Percentiles rank a stretch among this genome's conserved stretches.
Evolutionary conservation across 2,888 invertebrate species (phyloP).

Genomic region (Xanthostigma xanthostigma): DNA sequence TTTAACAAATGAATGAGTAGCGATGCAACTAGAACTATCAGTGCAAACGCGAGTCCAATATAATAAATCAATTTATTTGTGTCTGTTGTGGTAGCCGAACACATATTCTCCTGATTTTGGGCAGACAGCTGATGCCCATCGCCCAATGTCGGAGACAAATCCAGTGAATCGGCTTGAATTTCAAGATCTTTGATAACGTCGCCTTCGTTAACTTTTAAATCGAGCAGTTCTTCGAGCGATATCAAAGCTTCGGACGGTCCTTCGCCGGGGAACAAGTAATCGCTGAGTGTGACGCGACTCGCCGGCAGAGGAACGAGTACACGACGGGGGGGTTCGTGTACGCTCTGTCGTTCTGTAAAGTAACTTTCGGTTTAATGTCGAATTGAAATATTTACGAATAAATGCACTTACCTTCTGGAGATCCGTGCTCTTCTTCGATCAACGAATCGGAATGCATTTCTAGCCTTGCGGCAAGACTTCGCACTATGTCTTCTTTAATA

Average conservation of each 20-base stretch:
- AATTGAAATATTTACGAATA: conserved; percentile 13
- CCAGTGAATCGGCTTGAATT: conserved; percentile 45
- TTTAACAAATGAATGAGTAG: conserved; percentile 39
- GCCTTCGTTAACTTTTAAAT: conserved; percentile 53
- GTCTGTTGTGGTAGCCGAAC: conserved; percentile 36
- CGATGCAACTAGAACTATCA: conserved; percentile 45
- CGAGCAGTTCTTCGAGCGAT: conserved; percentile 68
- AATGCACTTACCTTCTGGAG: conserved; percentile 44
- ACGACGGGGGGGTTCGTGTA: conserved; percentile 80
- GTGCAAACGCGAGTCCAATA: conserved; percentile 43
- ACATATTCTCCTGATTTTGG: conserved; percentile 29
- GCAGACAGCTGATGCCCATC: conserved; percentile 10
- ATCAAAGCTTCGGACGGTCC: conserved; percentile 65
- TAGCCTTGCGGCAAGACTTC: conserved; percentile 71
- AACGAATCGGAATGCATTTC: conserved; percentile 89
- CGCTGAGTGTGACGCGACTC: conserved; percentile 56
- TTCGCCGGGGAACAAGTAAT: conserved; percentile 86
- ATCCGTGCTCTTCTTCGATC: conserved; percentile 62
- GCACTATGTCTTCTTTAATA: conserved; percentile 67
- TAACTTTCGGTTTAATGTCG: neutral
- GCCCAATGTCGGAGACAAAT: conserved; percentile 26
- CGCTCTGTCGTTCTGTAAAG: conserved; percentile 52
- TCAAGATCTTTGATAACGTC: conserved; percentile 61
- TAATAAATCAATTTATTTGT: conserved; percentile 45
- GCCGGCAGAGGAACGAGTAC: conserved; percentile 60